Base-by-base conservation (phyloP, 1,140 invertebrate genomes). In the Alviniconcha marisindica region DNA sequence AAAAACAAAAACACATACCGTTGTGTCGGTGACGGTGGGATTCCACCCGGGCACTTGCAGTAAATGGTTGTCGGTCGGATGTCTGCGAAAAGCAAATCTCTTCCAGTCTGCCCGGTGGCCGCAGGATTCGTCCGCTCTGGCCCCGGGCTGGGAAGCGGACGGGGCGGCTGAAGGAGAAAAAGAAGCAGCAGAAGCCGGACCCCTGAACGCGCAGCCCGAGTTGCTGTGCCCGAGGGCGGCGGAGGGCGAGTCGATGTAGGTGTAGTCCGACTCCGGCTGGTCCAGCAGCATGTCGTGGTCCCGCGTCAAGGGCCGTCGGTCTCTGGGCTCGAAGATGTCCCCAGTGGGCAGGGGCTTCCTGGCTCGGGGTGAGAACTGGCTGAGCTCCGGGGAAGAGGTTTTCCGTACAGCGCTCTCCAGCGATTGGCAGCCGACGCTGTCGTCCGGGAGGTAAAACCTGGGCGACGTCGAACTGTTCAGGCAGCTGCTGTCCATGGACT, bases 11-110 rank as follows among this genome's bases (percentile, higher is more conserved):
- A n/a, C n/a, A 21, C 33, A 48, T 60, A 84, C 83, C 77, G 77
- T 84, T 48, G 51, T 66, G 2, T 78, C 83, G 73, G 63, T 84
- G 54, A 79, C 69, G 14, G 24, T 63, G 36, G 83, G 63, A 74
- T 51, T 54, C 83, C 83, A 84, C 14, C 83, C 83, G 24, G 77
- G 60, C 38, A 84, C 66, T 31, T 60, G 77, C 44, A 40, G 5
- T 51, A 84, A 48, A 24, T 80, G 66, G 24, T 2, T 31, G 24
- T 5, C 73, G 42, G 42, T 12, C 42, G 10, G 42, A 14, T 76
- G 42, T 74, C 71, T 74, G 28, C 28, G 60, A 42, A 28, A 14
- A 74, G 3, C 38, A 12, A 21, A 28, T 3, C 12, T 44, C 71
- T 74, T 48, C 44, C 44, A 18, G 28, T 5, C 42, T 51, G 42